A percentile compares a stretch with the other conserved stretches of the same genome.
phyloP scores from a whole-genome alignment of 2,888 invertebrate species.

The Tortricodes alternella region DNA sequence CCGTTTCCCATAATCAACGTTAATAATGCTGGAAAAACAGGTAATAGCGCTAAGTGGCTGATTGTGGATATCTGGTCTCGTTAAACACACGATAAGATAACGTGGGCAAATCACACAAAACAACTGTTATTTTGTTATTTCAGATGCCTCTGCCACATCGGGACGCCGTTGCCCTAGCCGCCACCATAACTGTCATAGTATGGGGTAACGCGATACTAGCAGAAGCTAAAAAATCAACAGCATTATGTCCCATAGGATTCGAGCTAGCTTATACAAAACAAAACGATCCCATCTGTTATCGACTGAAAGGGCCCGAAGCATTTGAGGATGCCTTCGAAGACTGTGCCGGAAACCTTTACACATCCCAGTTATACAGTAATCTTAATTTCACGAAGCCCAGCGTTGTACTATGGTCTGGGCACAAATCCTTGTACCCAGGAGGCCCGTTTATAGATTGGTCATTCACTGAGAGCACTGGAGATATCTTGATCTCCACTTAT shows the following conservation, averaged over 20 bases:
- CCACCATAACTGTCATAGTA: conserved; percentile 42
- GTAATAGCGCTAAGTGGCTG: conserved; percentile 47
- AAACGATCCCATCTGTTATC: conserved; percentile 56
- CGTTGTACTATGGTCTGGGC: conserved; percentile 69
- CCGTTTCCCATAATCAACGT: conserved; percentile 37
- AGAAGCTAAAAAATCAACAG: conserved; percentile 35
- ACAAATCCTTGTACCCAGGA: conserved; percentile 64
- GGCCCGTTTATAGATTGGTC: conserved; percentile 72
- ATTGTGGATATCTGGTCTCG: conserved; percentile 37
- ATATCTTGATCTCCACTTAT: conserved; percentile 47
- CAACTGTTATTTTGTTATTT: conserved; percentile 40
- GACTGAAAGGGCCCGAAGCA: conserved; percentile 65
- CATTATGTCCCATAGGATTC: conserved; percentile 68
- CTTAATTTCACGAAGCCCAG: conserved; percentile 52
- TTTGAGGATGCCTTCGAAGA: conserved; percentile 61
- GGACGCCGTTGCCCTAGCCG: conserved; percentile 38
- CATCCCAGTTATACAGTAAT: conserved; percentile 51
- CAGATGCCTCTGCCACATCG: conserved; percentile 56
- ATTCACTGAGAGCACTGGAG: conserved; percentile 54
- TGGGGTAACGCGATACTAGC: conserved; percentile 38
- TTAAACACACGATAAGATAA: conserved; percentile 28
- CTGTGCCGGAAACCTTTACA: conserved; percentile 67
- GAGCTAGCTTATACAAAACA: conserved; percentile 46
- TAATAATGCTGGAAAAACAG: conserved; percentile 41
- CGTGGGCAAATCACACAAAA: conserved; percentile 34